Evolutionary conservation across 2,797 vertebrate genomes (phyloP).

Genomic region (Trachops cirrhosus): DNA sequence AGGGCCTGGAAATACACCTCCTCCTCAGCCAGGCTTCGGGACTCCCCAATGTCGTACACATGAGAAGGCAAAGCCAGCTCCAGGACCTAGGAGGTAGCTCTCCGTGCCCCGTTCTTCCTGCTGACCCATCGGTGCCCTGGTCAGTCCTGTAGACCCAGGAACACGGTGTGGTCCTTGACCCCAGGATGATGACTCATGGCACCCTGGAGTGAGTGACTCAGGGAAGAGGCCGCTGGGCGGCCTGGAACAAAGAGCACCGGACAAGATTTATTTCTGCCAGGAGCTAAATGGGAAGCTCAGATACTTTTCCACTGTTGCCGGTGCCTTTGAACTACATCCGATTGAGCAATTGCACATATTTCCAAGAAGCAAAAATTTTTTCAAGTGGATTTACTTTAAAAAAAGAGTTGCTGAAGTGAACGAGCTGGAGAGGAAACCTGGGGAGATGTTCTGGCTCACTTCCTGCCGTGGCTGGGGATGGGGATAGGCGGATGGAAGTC

Average conservation of each 20-base stretch:
- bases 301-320: slow-evolving; percentile 47
- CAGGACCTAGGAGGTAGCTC: not conserved
- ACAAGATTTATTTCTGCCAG: slow-evolving; percentile 57
- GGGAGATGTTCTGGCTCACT: slow-evolving; percentile 39
- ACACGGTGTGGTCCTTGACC: not conserved
- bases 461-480: not conserved
- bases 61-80: not conserved
- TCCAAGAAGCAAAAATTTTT: slow-evolving; percentile 66
- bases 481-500: not conserved
- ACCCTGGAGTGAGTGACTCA: slow-evolving; percentile 20
- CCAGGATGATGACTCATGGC: slow-evolving; percentile 35
- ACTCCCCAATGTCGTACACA: not conserved
- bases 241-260: slow-evolving; percentile 50
- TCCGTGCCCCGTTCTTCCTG: not conserved
- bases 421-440: slow-evolving; percentile 59
- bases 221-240: not conserved
- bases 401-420: slow-evolving; percentile 67
- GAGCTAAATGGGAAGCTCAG: slow-evolving; percentile 48
- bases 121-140: not conserved
- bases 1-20: not conserved
- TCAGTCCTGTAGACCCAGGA: not conserved
- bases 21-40: not conserved
- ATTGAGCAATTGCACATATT: slow-evolving; percentile 75
- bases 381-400: slow-evolving; percentile 60
- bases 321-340: slow-evolving; percentile 66